Conservation (phyloP, 2,113 vertebrate genomes). For the Psilopsiagon aurifrons region DNA sequence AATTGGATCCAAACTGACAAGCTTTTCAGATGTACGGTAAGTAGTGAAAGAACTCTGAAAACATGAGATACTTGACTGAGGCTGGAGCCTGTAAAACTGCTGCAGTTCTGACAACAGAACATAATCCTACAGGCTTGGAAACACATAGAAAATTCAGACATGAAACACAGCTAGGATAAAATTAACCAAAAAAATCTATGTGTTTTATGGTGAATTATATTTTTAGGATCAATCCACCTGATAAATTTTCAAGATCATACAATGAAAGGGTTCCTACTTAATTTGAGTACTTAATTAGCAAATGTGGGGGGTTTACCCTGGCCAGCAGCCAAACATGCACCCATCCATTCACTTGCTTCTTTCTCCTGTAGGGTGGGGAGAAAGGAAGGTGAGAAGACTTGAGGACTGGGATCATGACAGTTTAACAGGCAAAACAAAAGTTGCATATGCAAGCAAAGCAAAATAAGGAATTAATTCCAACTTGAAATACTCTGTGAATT, state of each 20-base stretch:
- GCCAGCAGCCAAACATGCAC: background rate
- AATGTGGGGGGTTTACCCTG: background rate
- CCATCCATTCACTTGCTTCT: background rate
- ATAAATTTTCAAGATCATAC: background rate
- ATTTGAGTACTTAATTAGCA: background rate
- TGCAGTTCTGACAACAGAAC: background rate
- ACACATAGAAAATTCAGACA: background rate
- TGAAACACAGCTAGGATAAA: background rate
- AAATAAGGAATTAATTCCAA: background rate
- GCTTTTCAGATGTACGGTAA: constrained; percentile 18
- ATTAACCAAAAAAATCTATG: background rate
- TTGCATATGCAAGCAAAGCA: background rate
- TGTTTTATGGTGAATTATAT: background rate
- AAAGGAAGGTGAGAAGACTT: background rate
- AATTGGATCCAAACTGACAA: constrained; percentile 57
- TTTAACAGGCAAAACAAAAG: background rate
- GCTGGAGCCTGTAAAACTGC: background rate
- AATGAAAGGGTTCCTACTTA: background rate
- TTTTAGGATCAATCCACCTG: background rate
- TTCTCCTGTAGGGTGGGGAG: fast-evolving
- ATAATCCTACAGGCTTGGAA: constrained; percentile 16
- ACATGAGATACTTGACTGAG: constrained; percentile 29
- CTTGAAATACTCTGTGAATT: background rate
- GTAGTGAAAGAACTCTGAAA: constrained; percentile 43
- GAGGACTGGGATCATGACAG: background rate